A percentile compares a stretch with the other conserved stretches of the same genome.
Evolutionary conservation across 2,797 vertebrate genomes (phyloP).

Genomic region (Pogoniulus pusillus): DNA sequence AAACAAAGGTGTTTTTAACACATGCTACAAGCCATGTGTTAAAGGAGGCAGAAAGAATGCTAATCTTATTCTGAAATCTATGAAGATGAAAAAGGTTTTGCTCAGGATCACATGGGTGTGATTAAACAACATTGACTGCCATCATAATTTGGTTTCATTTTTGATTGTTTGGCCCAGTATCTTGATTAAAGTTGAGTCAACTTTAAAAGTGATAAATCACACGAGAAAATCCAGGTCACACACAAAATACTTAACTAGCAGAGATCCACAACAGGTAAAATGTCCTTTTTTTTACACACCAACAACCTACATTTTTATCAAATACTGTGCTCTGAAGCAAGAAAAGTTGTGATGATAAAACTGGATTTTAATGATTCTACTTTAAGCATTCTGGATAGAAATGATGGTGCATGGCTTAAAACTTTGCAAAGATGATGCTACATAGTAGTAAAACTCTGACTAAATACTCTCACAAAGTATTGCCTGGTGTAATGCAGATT

Average conservation of each 20-base stretch:
- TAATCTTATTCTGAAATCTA: background rate
- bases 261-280: background rate
- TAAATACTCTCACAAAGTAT: background rate
- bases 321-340: too few relatives aligned
- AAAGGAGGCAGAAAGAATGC: background rate
- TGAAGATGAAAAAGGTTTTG: background rate
- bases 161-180: background rate
- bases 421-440: background rate
- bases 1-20: too few relatives aligned
- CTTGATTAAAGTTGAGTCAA: background rate
- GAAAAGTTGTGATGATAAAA: background rate
- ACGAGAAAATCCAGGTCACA: background rate
- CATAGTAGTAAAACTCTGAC: background rate
- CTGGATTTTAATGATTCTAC: too few relatives aligned
- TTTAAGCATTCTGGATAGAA: background rate
- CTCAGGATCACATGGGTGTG: background rate
- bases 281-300: background rate
- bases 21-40: background rate
- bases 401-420: background rate
- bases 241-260: background rate
- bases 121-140: background rate
- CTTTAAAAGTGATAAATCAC: background rate
- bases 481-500: background rate
- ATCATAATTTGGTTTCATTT: background rate
- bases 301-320: background rate